phyloP scores from a whole-genome alignment of 2,888 invertebrate species.

The Hartigia nigra region DNA sequence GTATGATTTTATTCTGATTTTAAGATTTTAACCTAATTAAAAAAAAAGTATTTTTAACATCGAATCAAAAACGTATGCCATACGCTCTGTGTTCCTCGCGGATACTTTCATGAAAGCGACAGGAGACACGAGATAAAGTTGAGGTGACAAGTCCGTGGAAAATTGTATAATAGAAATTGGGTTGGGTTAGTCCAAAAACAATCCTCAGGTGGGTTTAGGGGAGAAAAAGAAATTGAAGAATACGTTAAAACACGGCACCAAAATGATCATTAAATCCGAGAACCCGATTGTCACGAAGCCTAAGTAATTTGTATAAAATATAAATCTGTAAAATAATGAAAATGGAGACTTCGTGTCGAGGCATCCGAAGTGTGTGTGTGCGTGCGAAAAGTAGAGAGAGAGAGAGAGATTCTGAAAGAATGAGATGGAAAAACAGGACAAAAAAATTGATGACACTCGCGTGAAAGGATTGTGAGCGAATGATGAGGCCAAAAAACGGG shows the following conservation, averaged over 20 bases:
- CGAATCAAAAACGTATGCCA: background rate
- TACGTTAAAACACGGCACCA: slow-evolving; percentile 13
- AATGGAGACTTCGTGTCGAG: slow-evolving; percentile 29
- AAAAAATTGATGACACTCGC: background rate
- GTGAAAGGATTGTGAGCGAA: background rate
- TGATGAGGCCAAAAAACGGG: slow-evolving; percentile 7
- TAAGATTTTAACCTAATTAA: no score
- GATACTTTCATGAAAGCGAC: background rate
- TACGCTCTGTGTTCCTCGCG: background rate
- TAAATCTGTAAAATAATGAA: slow-evolving; percentile 45
- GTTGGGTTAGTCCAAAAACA: background rate
- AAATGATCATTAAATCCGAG: slow-evolving; percentile 17
- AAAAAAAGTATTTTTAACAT: background rate
- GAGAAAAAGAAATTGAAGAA: background rate
- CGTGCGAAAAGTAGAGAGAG: background rate
- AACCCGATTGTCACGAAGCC: slow-evolving; percentile 37
- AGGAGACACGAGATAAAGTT: background rate
- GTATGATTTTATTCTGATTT: background rate
- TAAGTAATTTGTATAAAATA: slow-evolving; percentile 55
- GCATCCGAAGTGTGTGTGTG: slow-evolving; percentile 1
- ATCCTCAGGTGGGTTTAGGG: background rate
- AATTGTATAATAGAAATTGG: background rate
- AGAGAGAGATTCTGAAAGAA: slow-evolving; percentile 1
- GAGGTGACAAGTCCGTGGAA: background rate
- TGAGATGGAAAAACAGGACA: background rate